These are phyloP conservation scores for Andrena bicolor DNA, from an alignment of 2,888 invertebrate species.

Conservation along the genomic window DNA sequence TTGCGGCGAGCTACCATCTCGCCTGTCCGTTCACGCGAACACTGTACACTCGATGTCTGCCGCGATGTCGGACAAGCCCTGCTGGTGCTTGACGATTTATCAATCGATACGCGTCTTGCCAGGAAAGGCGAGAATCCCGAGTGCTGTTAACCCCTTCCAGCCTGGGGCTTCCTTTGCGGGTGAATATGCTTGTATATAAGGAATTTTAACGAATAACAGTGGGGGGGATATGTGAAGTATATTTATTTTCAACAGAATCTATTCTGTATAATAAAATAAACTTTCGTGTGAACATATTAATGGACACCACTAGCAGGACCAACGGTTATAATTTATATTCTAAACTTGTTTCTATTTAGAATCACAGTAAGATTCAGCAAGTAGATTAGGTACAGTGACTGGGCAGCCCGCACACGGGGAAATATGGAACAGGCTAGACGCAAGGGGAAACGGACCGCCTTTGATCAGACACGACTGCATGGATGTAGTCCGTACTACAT, in stretches of 20 bases:
- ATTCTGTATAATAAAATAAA: not conserved
- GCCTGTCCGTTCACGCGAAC: constrained; percentile 64
- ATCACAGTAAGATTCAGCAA: not conserved
- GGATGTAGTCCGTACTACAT: not conserved
- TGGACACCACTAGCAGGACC: no score
- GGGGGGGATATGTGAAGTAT: not conserved
- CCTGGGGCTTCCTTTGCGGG: not conserved
- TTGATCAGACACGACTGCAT: not conserved
- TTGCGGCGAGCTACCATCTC: constrained; percentile 71
- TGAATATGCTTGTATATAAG: not conserved
- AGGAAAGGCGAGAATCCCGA: constrained; percentile 24
- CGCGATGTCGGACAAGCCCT: constrained; percentile 59
- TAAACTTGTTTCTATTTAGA: not conserved
- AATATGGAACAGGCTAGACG: not conserved
- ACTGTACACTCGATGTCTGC: constrained; percentile 59
- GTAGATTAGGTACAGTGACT: not conserved
- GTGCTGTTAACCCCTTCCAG: constrained; percentile 38
- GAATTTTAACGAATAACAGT: not conserved
- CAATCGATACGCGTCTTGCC: constrained; percentile 44
- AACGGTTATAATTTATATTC: no score
- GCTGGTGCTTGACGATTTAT: constrained; percentile 59
- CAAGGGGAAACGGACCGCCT: not conserved
- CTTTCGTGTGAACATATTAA: no score
- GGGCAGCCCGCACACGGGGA: not conserved
- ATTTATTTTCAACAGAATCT: not conserved